Base-by-base conservation (phyloP, 1,140 invertebrate species). In the Lordiphosa stackelbergi region DNA sequence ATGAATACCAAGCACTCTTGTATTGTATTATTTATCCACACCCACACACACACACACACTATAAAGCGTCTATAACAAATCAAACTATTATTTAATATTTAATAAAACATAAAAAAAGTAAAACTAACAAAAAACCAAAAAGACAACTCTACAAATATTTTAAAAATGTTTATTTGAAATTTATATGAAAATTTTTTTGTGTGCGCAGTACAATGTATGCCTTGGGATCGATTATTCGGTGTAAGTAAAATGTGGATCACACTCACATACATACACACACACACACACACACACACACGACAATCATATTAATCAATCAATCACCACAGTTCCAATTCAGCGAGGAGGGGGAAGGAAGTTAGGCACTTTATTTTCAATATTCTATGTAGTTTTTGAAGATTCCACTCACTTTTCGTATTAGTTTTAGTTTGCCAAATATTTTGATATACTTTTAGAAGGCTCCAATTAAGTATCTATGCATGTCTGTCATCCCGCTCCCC, bases 191-290 rank as follows among this genome's bases (percentile, higher is more conserved):
- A 69, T 79, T 73, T 81, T 71, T 54, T 81, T 71, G 61, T 77
- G 52, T 62, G 88, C 87, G 88, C 92, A 94, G 93, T 90, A 91
- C 92, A 89, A 91, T 94, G 92, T 93, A 95, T 94, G 94, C 94
- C 88, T 92, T 95, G 91, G 93, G 93, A 90, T 91, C 92, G 87
- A 91, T 95, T 88, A 92, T 93, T 87, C 92, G 92, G 91, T 95
- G 94, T 95, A 94, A 95, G 94, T 95, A 94, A 90, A 72, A 48
- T 46, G 61, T 69, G 46, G 55, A 74, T 38, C 42, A 64, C 19
- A 19, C 19, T 3, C 19, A 19, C 16, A 16, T 1, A 73, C 36
- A 46, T 58, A 10, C 47, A 36, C 10, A 31, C 31, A 43, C 16
- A 51, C 36, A 45, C n/a, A 5, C n/a, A 37, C 24, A 47, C 37